Evolutionary conservation across 1,140 invertebrate species (phyloP).

Genomic region (Lepidostoma basale): DNA sequence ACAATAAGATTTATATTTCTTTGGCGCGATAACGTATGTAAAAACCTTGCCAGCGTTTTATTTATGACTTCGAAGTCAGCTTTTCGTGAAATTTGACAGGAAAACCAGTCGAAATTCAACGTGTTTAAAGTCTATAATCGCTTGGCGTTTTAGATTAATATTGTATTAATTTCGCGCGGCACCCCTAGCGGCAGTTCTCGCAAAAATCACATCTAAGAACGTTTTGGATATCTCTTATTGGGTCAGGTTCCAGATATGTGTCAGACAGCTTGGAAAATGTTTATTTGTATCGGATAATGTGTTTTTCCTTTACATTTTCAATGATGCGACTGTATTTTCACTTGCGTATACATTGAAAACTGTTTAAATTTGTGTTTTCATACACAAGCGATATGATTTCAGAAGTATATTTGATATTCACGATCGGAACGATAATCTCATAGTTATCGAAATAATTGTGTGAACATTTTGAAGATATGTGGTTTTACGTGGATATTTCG

Average conservation of each 20-base stretch:
- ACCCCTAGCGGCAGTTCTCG: slow-evolving; percentile 3
- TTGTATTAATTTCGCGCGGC: background rate
- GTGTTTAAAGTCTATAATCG: background rate
- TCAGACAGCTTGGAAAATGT: slow-evolving; percentile 19
- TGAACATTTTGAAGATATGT: too few species aligned
- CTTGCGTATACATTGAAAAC: too few species aligned
- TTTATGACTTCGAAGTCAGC: background rate
- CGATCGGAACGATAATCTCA: too few species aligned
- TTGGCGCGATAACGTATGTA: background rate
- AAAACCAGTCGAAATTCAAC: background rate
- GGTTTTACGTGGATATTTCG: too few species aligned
- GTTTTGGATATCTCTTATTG: background rate
- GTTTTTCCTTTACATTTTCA: too few species aligned
- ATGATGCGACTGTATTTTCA: too few species aligned
- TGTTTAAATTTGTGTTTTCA: too few species aligned
- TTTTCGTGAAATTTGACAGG: background rate
- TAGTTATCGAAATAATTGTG: too few species aligned
- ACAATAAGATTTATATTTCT: background rate
- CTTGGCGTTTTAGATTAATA: background rate
- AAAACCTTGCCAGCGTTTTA: background rate
- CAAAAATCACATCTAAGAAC: background rate
- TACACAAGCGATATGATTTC: too few species aligned
- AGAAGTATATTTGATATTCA: too few species aligned
- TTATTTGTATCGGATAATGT: background rate
- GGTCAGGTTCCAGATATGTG: slow-evolving; percentile 6